Conservation (phyloP, 2,797 vertebrate genomes). For the Dromococcyx pavoninus region DNA sequence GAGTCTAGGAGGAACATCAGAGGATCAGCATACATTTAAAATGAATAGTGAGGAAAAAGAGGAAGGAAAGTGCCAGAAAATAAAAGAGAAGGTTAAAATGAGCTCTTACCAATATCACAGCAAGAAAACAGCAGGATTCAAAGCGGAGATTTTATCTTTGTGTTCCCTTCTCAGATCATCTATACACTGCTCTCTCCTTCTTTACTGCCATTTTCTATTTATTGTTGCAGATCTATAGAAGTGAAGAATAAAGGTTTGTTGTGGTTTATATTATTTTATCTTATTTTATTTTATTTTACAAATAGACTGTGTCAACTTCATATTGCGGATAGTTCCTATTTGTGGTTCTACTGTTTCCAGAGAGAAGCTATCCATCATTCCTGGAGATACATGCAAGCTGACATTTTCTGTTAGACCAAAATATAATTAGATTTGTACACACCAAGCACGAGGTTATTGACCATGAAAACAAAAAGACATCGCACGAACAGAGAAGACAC, state of each 20-base stretch:
- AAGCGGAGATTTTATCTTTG: not conserved
- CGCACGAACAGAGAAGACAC: not conserved
- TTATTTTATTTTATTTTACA: not conserved
- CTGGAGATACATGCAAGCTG: not conserved
- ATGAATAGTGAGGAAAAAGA: not conserved
- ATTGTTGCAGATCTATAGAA: not conserved
- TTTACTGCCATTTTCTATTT: not conserved
- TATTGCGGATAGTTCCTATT: not conserved
- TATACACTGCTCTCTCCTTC: not conserved
- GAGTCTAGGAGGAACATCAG: not conserved
- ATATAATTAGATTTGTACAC: constrained; percentile 36
- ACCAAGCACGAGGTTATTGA: not conserved
- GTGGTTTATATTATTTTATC: too few relatives aligned
- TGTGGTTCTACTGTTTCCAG: not conserved
- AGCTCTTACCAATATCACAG: not conserved
- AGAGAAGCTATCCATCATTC: constrained; percentile 8
- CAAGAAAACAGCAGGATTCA: not conserved
- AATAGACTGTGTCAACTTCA: not conserved
- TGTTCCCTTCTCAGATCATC: not conserved
- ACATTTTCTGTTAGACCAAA: constrained; percentile 31
- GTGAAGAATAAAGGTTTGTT: not conserved
- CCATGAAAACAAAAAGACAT: not conserved
- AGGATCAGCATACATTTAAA: not conserved
- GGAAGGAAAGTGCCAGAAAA: not conserved
- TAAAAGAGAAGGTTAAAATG: not conserved